Conservation (phyloP, 2,888 invertebrate species). For the Nebria salina region DNA sequence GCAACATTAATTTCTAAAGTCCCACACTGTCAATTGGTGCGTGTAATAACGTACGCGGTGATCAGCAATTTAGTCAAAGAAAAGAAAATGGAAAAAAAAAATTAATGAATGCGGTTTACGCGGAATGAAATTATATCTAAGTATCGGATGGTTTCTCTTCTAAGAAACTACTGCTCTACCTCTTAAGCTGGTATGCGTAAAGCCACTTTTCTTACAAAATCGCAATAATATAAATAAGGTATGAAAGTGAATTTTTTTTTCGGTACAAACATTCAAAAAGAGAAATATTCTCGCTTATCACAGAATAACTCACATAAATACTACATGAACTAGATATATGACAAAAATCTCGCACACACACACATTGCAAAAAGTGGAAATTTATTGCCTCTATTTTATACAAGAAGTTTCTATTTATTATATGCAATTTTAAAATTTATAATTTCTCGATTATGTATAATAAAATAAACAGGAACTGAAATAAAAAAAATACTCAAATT, state of each 20-base stretch:
- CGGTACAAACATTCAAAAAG: not conserved
- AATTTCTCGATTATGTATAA: no score
- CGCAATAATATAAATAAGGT: not conserved
- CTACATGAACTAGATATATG: not conserved
- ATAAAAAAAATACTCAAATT: no score
- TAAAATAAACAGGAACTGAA: no score
- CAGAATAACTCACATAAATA: not conserved
- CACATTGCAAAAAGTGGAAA: not conserved
- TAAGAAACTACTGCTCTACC: not conserved
- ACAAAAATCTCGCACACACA: not conserved
- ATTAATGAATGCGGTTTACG: not conserved
- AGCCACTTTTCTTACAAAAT: not conserved
- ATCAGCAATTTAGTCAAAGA: not conserved
- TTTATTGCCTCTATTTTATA: not conserved
- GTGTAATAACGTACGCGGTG: not conserved
- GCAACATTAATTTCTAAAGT: not conserved
- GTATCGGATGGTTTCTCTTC: not conserved
- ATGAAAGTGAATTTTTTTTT: not conserved
- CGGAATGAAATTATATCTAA: not conserved
- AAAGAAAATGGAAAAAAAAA: not conserved
- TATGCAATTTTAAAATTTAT: not conserved
- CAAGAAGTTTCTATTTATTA: not conserved
- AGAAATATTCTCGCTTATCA: not conserved
- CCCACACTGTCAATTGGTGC: conserved; percentile 1
- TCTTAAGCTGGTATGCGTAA: not conserved